Percentiles rank a stretch among this genome's conserved stretches.
These are phyloP conservation scores for Sebastes diploproa DNA, from an alignment of 2,797 vertebrate genomes.

Conservation along the genomic window DNA sequence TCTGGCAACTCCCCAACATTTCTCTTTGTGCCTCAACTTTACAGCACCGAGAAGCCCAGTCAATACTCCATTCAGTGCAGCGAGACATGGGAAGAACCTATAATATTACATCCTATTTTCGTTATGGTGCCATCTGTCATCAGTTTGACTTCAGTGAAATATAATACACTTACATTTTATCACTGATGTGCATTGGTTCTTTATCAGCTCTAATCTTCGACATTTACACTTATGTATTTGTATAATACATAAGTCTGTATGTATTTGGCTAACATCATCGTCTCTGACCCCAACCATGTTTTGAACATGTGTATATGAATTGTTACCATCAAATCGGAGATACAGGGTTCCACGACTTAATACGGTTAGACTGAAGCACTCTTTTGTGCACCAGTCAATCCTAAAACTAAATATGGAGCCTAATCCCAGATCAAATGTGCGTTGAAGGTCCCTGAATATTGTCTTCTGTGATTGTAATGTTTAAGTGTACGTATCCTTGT, in stretches of 20 bases:
- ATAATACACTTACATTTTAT: background rate
- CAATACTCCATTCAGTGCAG: constrained; percentile 41
- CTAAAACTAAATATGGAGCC: background rate
- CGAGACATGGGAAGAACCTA: background rate
- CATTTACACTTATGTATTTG: background rate
- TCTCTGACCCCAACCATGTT: no score
- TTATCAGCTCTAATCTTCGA: background rate
- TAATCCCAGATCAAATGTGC: no score
- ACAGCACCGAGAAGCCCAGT: constrained; percentile 21
- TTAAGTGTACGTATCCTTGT: no score
- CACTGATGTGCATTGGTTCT: background rate
- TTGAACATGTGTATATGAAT: no score
- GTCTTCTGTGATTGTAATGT: no score
- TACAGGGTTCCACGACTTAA: no score
- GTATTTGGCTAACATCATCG: no score
- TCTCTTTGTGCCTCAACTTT: constrained; percentile 18
- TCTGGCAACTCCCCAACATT: constrained; percentile 28
- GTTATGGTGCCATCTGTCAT: background rate
- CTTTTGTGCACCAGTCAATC: no score
- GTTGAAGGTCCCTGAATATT: no score
- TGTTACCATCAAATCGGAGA: no score
- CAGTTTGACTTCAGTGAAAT: background rate
- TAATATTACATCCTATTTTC: constrained; percentile 10
- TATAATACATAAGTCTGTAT: no score
- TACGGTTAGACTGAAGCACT: no score